These are phyloP conservation scores for Psittacula cyanocephala DNA, from an alignment of 2,113 vertebrate species.

Conservation along the genomic window DNA sequence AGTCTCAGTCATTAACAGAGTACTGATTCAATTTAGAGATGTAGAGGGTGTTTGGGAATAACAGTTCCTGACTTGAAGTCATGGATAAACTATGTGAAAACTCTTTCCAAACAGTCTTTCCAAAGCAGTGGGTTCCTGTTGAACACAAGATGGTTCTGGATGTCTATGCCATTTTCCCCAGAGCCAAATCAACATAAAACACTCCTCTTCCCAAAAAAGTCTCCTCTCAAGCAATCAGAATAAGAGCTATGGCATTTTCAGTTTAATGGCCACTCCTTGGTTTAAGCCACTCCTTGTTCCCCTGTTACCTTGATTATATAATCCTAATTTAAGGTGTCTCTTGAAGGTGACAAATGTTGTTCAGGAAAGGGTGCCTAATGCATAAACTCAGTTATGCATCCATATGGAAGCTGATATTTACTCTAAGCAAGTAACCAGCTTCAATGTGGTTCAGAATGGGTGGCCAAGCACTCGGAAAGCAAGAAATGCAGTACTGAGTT, in stretches of 20 bases:
- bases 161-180: not conserved
- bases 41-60: not conserved
- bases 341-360: not conserved
- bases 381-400: not conserved
- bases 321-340: not conserved
- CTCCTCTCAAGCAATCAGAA: not conserved
- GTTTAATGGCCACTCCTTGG: not conserved
- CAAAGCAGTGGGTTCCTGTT: not conserved
- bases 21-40: not conserved
- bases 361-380: not conserved
- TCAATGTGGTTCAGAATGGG: not conserved
- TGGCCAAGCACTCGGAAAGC: conserved; percentile 10
- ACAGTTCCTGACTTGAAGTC: not conserved
- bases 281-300: not conserved
- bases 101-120: not conserved
- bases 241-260: not conserved
- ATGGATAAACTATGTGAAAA: not conserved
- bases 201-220: not conserved
- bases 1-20: not conserved
- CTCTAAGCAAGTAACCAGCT: not conserved
- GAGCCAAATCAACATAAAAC: not conserved
- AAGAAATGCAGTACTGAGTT: conserved; percentile 10
- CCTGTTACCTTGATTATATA: not conserved
- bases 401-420: not conserved
- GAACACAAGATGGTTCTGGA: not conserved